Conservation (phyloP, 1,140 invertebrate species). For the Listronotus oregonensis region DNA sequence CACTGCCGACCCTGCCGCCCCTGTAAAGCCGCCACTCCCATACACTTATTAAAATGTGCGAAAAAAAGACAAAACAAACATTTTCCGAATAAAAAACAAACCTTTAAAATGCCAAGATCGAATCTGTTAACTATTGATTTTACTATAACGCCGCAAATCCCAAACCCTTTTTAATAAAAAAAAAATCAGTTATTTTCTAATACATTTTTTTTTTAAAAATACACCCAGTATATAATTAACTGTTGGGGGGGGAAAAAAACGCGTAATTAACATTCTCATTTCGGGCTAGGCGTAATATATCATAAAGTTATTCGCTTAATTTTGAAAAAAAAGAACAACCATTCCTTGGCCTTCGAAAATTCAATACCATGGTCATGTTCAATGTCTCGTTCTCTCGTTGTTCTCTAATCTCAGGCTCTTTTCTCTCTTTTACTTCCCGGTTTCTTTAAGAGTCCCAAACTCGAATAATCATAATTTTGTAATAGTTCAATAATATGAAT, state of each 20-base stretch:
- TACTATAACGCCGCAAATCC: too few species aligned
- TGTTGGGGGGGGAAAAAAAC: conserved; percentile 24
- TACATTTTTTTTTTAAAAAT: background rate
- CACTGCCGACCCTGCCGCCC: too few species aligned
- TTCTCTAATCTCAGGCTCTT: conserved; percentile 31
- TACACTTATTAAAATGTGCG: too few species aligned
- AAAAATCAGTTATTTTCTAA: too few species aligned
- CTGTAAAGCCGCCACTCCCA: too few species aligned
- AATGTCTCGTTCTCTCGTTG: conserved; percentile 31
- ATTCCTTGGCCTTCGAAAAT: conserved; percentile 44
- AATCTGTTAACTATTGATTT: too few species aligned
- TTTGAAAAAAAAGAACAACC: conserved; percentile 33
- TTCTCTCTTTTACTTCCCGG: conserved; percentile 33
- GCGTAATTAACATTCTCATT: conserved; percentile 37
- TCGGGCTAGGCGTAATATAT: conserved; percentile 36
- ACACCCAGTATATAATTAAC: conserved; percentile 2
- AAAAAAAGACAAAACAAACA: too few species aligned
- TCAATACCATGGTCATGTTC: conserved; percentile 48
- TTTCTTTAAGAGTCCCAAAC: conserved; percentile 25
- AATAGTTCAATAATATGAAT: too few species aligned
- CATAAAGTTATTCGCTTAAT: conserved; percentile 33
- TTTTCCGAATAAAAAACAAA: too few species aligned
- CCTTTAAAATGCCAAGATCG: too few species aligned
- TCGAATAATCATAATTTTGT: too few species aligned
- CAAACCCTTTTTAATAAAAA: too few species aligned